These are phyloP conservation scores for Trematomus bernacchii DNA, from an alignment of 2,797 vertebrate species.

Conservation along the genomic window DNA sequence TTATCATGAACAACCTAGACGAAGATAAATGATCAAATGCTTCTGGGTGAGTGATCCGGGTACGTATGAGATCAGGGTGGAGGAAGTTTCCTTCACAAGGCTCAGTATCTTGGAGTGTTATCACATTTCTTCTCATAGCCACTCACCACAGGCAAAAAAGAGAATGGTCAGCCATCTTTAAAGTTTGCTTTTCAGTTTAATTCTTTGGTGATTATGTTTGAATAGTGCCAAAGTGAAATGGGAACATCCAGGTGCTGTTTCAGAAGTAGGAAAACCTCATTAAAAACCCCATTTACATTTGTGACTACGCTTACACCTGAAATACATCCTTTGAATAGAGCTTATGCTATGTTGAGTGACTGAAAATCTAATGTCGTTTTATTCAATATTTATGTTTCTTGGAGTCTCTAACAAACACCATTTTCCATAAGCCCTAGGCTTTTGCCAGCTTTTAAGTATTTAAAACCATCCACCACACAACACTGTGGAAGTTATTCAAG, in stretches of 20 bases:
- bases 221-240: background rate
- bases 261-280: background rate
- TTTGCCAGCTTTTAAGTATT: background rate
- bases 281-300: background rate
- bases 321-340: background rate
- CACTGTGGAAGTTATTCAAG: background rate
- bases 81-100: background rate
- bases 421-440: background rate
- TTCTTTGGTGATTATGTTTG: background rate
- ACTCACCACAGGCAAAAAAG: background rate
- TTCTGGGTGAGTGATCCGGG: constrained; percentile 6
- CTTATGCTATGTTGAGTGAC: background rate
- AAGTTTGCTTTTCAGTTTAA: background rate
- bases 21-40: constrained; percentile 40
- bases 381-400: background rate
- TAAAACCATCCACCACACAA: background rate
- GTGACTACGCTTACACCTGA: background rate
- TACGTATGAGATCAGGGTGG: background rate
- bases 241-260: background rate
- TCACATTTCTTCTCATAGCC: too few species aligned
- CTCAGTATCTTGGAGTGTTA: background rate
- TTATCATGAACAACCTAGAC: constrained; percentile 45
- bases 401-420: background rate
- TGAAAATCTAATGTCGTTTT: background rate
- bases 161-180: background rate